Conservation (phyloP, 2,797 vertebrate genomes). For the Lateolabrax maculatus region DNA sequence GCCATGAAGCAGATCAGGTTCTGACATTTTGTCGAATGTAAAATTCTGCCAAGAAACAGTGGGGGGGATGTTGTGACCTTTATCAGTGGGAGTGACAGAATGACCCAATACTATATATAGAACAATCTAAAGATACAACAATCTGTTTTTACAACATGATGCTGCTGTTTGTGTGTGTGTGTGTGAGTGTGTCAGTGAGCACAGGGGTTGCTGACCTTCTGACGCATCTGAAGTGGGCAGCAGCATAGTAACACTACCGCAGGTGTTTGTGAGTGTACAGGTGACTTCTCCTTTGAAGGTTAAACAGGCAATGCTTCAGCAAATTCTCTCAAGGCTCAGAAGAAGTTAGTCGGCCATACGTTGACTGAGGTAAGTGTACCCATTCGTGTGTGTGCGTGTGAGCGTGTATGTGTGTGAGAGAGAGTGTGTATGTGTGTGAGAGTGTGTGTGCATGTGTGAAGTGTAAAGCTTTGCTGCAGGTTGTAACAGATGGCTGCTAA, state of each 20-base stretch:
- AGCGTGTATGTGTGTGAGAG: conserved; percentile 12
- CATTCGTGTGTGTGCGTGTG: conserved; percentile 32
- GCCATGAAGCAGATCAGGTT: conserved; percentile 73
- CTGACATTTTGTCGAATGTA: conserved; percentile 80
- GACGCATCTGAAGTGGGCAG: conserved; percentile 29
- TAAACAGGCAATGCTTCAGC: conserved; percentile 59
- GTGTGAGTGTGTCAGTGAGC: neutral
- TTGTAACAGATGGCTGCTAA: conserved; percentile 91
- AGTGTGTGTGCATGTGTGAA: conserved; percentile 18
- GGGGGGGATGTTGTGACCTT: conserved; percentile 78
- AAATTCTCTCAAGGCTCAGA: conserved; percentile 58
- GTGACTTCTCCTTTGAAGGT: conserved; percentile 74
- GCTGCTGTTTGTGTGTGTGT: conserved; percentile 11
- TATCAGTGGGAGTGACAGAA: conserved; percentile 69
- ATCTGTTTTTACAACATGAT: conserved; percentile 60
- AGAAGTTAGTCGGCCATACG: conserved; percentile 56
- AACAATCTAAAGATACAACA: conserved; percentile 53
- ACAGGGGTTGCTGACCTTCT: conserved; percentile 45
- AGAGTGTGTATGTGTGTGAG: conserved; percentile 2
- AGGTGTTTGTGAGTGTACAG: conserved; percentile 51
- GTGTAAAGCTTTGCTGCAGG: conserved; percentile 85
- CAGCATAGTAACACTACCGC: conserved; percentile 29
- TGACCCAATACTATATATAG: conserved; percentile 59
- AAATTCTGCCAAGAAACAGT: conserved; percentile 70
- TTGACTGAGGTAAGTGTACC: conserved; percentile 47